Conservation (phyloP, 2,888 invertebrate species). For the Hololepta plana region DNA sequence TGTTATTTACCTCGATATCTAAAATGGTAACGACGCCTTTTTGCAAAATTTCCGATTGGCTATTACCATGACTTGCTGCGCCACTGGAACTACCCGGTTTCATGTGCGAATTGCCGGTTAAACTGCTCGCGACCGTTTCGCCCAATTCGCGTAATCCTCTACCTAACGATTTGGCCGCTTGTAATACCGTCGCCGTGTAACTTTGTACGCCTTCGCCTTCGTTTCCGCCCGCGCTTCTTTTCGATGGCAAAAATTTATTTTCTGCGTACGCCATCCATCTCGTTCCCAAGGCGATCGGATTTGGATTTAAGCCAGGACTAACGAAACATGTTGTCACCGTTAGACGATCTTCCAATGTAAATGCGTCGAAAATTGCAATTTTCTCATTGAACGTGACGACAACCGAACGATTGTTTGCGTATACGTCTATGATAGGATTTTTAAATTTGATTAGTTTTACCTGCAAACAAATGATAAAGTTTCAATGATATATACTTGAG, state of each 20-base stretch:
- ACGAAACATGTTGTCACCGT: slow-evolving; percentile 81
- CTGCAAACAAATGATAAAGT: slow-evolving; percentile 6
- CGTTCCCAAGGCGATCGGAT: slow-evolving; percentile 76
- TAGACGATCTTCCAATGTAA: slow-evolving; percentile 68
- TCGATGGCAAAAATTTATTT: slow-evolving; percentile 58
- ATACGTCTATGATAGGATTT: slow-evolving; percentile 70
- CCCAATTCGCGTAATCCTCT: slow-evolving; percentile 80
- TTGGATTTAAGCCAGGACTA: slow-evolving; percentile 59
- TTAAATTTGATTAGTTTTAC: slow-evolving; percentile 74
- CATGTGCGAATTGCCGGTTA: slow-evolving; percentile 47
- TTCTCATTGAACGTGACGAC: slow-evolving; percentile 79
- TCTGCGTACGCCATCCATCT: slow-evolving; percentile 78
- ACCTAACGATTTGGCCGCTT: slow-evolving; percentile 86
- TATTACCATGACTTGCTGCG: slow-evolving; percentile 14
- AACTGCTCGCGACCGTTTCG: slow-evolving; percentile 79
- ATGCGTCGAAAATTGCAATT: slow-evolving; percentile 81
- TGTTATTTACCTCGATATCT: slow-evolving; percentile 48
- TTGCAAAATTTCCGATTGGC: slow-evolving; percentile 39
- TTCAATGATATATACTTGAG: background rate
- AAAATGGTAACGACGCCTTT: slow-evolving; percentile 80
- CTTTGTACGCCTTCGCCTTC: slow-evolving; percentile 45
- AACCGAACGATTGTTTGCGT: slow-evolving; percentile 76
- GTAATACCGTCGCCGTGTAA: slow-evolving; percentile 83
- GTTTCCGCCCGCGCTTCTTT: slow-evolving; percentile 68
- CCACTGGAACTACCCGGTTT: slow-evolving; percentile 22